These are phyloP conservation scores for Pachycephus smyrnensis DNA, from an alignment of 2,888 invertebrate species.

Conservation along the genomic window DNA sequence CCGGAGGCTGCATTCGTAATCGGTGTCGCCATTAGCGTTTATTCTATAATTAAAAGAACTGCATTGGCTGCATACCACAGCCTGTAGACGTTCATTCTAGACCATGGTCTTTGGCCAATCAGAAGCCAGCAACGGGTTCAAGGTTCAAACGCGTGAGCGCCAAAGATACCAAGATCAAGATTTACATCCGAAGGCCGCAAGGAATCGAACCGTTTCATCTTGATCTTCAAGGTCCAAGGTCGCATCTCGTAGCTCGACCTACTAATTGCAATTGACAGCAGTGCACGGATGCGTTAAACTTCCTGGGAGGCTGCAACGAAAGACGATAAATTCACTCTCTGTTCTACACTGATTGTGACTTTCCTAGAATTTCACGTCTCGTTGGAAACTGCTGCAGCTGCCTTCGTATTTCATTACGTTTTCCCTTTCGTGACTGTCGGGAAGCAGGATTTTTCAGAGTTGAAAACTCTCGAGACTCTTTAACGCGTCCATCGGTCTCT, in stretches of 20 bases:
- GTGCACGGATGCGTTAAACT: too few relatives aligned
- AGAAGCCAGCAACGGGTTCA: not conserved
- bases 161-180: not conserved
- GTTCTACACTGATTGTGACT: not conserved
- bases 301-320: too few relatives aligned
- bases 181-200: not conserved
- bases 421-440: not conserved
- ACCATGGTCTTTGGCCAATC: not conserved
- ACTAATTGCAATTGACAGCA: not conserved
- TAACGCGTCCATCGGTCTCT: too few relatives aligned
- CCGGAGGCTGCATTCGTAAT: not conserved
- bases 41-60: not conserved
- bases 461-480: too few relatives aligned
- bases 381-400: not conserved
- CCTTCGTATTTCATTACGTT: not conserved
- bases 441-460: not conserved
- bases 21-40: not conserved
- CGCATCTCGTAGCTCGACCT: not conserved
- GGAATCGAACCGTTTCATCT: not conserved
- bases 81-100: not conserved
- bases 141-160: not conserved
- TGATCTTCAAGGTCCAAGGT: not conserved
- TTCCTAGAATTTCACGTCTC: not conserved
- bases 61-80: not conserved
- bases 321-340: not conserved